These are phyloP conservation scores for Zingel zingel DNA, from an alignment of 2,113 vertebrate species.

Conservation along the genomic window DNA sequence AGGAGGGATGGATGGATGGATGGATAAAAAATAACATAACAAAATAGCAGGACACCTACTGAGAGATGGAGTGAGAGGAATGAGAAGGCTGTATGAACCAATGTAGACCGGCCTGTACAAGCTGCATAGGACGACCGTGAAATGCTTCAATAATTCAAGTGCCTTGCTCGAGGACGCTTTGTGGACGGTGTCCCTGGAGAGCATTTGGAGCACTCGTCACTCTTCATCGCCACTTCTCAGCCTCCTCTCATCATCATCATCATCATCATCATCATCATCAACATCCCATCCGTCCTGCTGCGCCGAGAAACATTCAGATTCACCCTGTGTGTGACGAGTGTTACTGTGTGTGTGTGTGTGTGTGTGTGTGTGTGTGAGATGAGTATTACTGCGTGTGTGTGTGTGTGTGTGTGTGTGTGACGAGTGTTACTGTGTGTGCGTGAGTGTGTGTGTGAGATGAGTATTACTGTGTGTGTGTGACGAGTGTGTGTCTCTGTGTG, in stretches of 20 bases:
- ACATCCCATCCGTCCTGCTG: slow-evolving; percentile 10
- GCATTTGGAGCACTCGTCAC: not conserved
- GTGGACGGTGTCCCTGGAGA: not conserved
- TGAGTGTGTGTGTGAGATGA: slow-evolving; percentile 18
- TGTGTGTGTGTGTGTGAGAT: slow-evolving; percentile 11
- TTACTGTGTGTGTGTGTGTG: slow-evolving; percentile 3
- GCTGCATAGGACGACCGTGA: no score
- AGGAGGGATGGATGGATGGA: no score
- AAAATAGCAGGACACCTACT: no score
- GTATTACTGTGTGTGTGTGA: slow-evolving; percentile 5
- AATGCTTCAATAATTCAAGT: not conserved
- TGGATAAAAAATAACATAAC: no score
- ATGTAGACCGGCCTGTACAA: no score
- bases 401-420: not conserved
- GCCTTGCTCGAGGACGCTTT: not conserved
- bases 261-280: not conserved
- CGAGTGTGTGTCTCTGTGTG: no score
- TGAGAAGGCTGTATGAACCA: no score
- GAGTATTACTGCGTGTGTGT: no score
- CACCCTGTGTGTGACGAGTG: slow-evolving; percentile 14
- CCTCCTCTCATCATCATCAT: not conserved
- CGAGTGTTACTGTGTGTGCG: not conserved
- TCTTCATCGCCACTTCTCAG: not conserved
- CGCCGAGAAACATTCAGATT: slow-evolving; percentile 52
- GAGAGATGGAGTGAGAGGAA: no score